Conservation (phyloP, 1,140 invertebrate genomes). For the Heliconius himera region DNA sequence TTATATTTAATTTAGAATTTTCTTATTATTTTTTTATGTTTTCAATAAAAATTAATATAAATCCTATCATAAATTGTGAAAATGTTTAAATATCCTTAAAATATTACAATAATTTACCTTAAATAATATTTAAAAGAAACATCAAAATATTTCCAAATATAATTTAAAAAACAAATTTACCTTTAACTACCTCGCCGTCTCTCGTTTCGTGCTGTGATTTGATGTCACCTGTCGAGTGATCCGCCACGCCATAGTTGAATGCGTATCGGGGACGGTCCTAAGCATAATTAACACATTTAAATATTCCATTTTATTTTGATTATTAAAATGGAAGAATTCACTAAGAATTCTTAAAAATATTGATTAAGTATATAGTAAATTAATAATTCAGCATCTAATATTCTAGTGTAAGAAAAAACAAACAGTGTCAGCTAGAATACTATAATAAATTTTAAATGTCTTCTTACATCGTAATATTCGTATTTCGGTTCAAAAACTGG, state of each 20-base stretch:
- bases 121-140: too few relatives aligned
- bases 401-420: not conserved
- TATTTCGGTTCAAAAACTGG: slow-evolving; percentile 46
- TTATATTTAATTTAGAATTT: too few relatives aligned
- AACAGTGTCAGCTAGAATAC: not conserved
- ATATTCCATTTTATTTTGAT: not conserved
- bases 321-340: not conserved
- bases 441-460: not conserved
- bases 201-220: slow-evolving; percentile 83
- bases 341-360: not conserved
- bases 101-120: too few relatives aligned
- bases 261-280: slow-evolving; percentile 84
- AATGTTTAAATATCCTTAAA: too few relatives aligned
- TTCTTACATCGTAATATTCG: slow-evolving; percentile 65
- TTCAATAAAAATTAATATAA: too few relatives aligned
- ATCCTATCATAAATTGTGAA: too few relatives aligned
- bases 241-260: slow-evolving; percentile 87
- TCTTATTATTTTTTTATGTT: too few relatives aligned
- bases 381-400: too few relatives aligned
- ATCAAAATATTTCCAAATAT: too few relatives aligned
- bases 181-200: slow-evolving; percentile 81
- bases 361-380: too few relatives aligned
- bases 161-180: slow-evolving; percentile 37
- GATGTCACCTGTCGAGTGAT: slow-evolving; percentile 85
- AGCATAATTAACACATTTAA: not conserved